Conservation (phyloP, 2,888 invertebrate genomes). For the Drosophila koepferae region DNA sequence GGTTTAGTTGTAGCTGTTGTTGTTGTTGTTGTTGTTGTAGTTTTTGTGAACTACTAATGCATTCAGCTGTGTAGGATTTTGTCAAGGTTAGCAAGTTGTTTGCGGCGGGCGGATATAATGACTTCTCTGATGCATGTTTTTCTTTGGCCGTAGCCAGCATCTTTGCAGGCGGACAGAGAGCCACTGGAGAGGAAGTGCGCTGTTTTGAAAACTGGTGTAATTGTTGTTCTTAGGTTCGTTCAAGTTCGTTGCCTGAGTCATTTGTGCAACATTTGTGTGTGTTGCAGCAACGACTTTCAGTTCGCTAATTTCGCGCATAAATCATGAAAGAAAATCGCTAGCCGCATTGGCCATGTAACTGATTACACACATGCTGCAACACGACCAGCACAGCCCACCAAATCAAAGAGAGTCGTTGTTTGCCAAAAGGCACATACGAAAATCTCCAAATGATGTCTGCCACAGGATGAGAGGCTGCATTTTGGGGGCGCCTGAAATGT, state of each 20-base stretch:
- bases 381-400: constrained; percentile 62
- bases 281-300: constrained; percentile 59
- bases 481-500: constrained; percentile 74
- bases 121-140: constrained; percentile 68
- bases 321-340: constrained; percentile 71
- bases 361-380: constrained; percentile 76
- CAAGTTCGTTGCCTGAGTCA: constrained; percentile 78
- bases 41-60: constrained; percentile 83
- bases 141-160: constrained; percentile 48
- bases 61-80: constrained; percentile 84
- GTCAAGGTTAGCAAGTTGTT: constrained; percentile 81
- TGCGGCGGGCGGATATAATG: constrained; percentile 75
- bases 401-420: constrained; percentile 68
- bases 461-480: constrained; percentile 62
- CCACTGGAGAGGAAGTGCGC: constrained; percentile 47
- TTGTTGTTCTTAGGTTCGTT: constrained; percentile 72
- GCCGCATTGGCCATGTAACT: constrained; percentile 55
- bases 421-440: constrained; percentile 63
- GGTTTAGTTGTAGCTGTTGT: constrained; percentile 2
- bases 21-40: constrained; percentile 19
- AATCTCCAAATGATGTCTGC: constrained; percentile 38
- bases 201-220: constrained; percentile 60
- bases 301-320: constrained; percentile 78
- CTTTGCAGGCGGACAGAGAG: constrained; percentile 9
- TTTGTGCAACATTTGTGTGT: constrained; percentile 59